Conservation (phyloP, 2,888 invertebrate species). For the Cosmia pyralina region DNA sequence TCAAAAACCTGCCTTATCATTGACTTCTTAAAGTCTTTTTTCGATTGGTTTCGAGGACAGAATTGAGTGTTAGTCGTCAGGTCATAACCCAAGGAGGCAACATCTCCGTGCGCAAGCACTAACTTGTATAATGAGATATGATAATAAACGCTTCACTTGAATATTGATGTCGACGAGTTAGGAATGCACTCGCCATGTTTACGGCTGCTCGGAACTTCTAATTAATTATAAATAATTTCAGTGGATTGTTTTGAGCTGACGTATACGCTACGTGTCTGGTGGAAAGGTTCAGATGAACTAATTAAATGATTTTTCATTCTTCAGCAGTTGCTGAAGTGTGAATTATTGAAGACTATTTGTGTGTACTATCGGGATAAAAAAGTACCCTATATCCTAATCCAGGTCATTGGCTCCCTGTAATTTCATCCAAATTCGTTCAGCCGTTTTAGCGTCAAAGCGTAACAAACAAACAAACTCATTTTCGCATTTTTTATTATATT, state of each 20-base stretch:
- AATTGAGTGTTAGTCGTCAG: conserved; percentile 81
- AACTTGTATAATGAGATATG: conserved; percentile 91
- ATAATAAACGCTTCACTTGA: conserved; percentile 89
- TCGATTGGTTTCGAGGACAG: conserved; percentile 66
- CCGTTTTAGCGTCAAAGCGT: no score
- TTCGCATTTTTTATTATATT: no score
- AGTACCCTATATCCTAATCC: no score
- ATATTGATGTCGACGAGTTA: conserved; percentile 89
- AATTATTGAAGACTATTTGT: background rate
- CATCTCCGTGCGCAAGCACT: conserved; percentile 85
- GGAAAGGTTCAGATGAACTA: conserved; percentile 11
- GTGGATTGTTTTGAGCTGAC: conserved; percentile 48
- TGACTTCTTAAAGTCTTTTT: conserved; percentile 66
- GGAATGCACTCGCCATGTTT: conserved; percentile 86
- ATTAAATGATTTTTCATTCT: conserved; percentile 22
- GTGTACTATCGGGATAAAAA: no score
- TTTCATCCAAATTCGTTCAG: no score
- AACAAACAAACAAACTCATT: no score
- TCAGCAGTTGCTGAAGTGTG: background rate
- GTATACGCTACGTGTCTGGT: conserved; percentile 13
- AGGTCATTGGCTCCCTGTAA: no score
- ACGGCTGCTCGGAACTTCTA: conserved; percentile 71
- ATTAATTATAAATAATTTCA: conserved; percentile 68
- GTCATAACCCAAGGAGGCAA: conserved; percentile 86
- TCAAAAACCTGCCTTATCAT: conserved; percentile 66